Evolutionary conservation across 1,140 invertebrate genomes (phyloP).

Genomic region (Anoplophora glabripennis): DNA sequence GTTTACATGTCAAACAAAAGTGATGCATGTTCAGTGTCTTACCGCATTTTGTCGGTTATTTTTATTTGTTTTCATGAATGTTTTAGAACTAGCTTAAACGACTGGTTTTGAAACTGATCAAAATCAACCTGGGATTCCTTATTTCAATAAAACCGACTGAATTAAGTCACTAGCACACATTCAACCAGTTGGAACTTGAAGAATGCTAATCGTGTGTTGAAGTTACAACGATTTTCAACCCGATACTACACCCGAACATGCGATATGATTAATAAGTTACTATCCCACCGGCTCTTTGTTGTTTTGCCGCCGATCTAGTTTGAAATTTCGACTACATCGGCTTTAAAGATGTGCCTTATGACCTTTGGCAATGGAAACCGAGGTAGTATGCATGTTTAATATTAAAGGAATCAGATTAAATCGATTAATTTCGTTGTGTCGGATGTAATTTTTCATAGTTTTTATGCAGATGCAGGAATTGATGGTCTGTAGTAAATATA

Average conservation of each 20-base stretch:
- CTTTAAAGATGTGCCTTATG: slow-evolving; percentile 6
- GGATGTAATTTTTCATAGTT: no score
- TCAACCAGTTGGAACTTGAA: not conserved
- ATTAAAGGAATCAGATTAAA: slow-evolving; percentile 4
- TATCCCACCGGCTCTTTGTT: slow-evolving; percentile 26
- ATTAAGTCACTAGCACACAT: no score
- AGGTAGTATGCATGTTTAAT: slow-evolving; percentile 9
- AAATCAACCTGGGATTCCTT: no score
- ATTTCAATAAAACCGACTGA: no score
- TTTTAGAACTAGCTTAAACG: no score
- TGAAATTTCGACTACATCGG: not conserved
- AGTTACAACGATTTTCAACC: slow-evolving; percentile 13
- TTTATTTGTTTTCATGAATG: no score
- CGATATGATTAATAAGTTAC: slow-evolving; percentile 35
- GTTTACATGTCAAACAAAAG: no score
- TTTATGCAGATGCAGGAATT: no score
- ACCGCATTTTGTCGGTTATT: no score
- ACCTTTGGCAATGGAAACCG: not conserved
- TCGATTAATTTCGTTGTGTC: slow-evolving; percentile 1
- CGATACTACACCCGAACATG: slow-evolving; percentile 30
- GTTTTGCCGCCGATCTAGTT: slow-evolving; percentile 19
- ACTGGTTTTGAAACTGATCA: no score
- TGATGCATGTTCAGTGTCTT: no score
- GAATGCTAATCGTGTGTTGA: slow-evolving; percentile 31
- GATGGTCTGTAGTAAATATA: no score